phyloP scores from a whole-genome alignment of 2,113 vertebrate species.

The Zosterops hypoxanthus region DNA sequence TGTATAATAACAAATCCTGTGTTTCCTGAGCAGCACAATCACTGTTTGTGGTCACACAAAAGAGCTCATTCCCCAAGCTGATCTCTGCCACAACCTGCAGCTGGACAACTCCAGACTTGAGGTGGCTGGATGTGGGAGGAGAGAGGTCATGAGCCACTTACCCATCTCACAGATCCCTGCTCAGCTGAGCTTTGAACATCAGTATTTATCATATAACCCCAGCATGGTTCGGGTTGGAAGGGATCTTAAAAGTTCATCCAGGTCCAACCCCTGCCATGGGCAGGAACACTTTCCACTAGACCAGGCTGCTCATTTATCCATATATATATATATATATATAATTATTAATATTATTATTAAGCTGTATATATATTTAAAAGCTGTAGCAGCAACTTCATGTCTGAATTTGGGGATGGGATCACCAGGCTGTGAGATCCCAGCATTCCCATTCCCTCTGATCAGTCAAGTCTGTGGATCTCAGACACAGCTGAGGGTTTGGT shows the following conservation, averaged over 20 bases:
- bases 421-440: no score
- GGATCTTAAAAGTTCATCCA: neutral
- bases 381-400: no score
- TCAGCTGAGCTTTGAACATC: neutral
- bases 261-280: neutral
- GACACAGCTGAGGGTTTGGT: no score
- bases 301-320: neutral
- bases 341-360: no score
- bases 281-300: neutral
- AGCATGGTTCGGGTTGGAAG: neutral
- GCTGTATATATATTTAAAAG: no score
- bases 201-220: neutral
- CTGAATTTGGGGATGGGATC: no score
- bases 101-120: neutral
- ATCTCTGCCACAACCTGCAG: neutral
- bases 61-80: neutral
- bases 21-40: neutral
- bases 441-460: no score
- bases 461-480: no score
- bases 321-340: no score
- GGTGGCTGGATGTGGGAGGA: neutral
- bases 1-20: neutral
- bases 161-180: neutral
- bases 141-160: neutral
- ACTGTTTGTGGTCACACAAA: neutral